phyloP scores from a whole-genome alignment of 2,113 vertebrate genomes.

The Phycodurus eques region DNA sequence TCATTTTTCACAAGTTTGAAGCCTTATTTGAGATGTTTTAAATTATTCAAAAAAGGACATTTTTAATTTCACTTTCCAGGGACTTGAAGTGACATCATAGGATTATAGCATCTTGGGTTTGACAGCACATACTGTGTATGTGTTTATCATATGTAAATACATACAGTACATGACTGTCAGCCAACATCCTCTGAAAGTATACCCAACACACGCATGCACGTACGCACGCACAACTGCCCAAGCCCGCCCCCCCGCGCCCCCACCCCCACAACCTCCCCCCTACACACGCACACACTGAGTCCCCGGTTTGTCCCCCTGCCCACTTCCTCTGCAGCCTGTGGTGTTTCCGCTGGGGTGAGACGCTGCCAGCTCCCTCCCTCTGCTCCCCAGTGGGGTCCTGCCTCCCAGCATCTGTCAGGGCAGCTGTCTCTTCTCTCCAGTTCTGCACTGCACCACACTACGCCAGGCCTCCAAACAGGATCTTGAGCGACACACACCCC shows the following conservation, averaged over 20 bases:
- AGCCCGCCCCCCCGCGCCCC: background rate
- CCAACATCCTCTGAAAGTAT: conserved; percentile 49
- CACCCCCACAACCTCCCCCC: conserved; percentile 7
- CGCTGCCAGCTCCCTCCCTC: conserved; percentile 77
- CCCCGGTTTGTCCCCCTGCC: conserved; percentile 77
- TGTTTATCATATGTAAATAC: conserved; percentile 31
- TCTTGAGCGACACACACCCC: conserved; percentile 38
- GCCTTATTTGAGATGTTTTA: too few species aligned
- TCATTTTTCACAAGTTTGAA: too few species aligned
- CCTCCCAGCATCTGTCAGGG: conserved; percentile 84
- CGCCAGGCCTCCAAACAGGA: conserved; percentile 31
- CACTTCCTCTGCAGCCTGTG: conserved; percentile 80
- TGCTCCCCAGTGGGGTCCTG: conserved; percentile 81
- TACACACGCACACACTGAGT: conserved; percentile 45
- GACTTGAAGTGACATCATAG: background rate
- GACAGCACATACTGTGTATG: conserved; percentile 2
- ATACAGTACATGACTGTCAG: conserved; percentile 32
- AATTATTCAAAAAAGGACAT: too few species aligned
- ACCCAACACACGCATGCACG: conserved; percentile 20
- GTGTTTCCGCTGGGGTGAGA: conserved; percentile 81
- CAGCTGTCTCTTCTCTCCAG: conserved; percentile 78
- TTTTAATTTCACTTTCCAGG: background rate
- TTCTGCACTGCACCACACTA: conserved; percentile 31
- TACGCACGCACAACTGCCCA: background rate
- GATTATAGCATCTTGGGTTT: background rate